Evolutionary conservation across 2,888 invertebrate genomes (phyloP).

Genomic region (Allolobophora icterica): DNA sequence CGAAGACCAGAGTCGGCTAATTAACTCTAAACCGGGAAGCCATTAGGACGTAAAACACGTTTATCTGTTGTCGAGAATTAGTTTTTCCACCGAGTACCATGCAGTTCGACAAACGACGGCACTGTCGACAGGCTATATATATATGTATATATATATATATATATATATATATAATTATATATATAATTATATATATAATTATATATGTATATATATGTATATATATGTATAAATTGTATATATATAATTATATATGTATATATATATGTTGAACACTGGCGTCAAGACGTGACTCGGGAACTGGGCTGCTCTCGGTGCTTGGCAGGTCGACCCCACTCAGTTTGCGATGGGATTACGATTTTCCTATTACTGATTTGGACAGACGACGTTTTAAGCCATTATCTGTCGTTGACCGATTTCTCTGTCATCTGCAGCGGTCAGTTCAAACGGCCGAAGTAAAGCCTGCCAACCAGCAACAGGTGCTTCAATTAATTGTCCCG

Average conservation of each 20-base stretch:
- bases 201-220: no score
- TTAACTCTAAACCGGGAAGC: slow-evolving; percentile 10
- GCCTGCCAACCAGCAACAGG: neutral
- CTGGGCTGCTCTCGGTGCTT: neutral
- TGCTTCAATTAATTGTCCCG: neutral
- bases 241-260: no score
- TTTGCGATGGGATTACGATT: neutral
- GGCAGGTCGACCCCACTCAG: neutral
- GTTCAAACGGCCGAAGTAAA: neutral
- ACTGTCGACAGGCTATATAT: neutral
- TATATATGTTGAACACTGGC: no score
- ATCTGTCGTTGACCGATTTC: neutral
- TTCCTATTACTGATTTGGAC: neutral
- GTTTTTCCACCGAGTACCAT: neutral
- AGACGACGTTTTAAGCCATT: neutral
- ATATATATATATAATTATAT: no score
- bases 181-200: no score
- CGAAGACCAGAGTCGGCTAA: neutral
- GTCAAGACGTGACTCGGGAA: no score
- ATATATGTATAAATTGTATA: no score
- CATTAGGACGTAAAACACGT: neutral
- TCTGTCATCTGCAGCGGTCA: neutral
- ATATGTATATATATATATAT: no score
- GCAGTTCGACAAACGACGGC: neutral
- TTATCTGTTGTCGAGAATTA: neutral